Base-by-base conservation (phyloP, 2,113 vertebrate species). In the Cervus canadensis region DNA sequence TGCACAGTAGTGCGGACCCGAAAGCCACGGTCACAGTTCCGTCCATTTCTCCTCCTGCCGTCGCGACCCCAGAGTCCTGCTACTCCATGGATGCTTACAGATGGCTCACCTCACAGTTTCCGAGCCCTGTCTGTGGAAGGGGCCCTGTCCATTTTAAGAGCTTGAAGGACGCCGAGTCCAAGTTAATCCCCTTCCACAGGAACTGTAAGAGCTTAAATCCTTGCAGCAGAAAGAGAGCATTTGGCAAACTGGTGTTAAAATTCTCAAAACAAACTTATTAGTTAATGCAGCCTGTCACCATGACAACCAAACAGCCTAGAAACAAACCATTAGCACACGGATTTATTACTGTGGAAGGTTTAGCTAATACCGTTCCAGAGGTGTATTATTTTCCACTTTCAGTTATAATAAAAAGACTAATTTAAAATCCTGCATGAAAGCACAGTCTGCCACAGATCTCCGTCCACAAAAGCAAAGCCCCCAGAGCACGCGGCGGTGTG, bases 271-370 rank as follows among this genome's bases (percentile, higher is more conserved):
- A 98, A 98, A 98, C 97, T 89, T 96, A 92, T 97, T 87, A 97
- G 98, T 97, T 97, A 94, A 89, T 50, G 96, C 40, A 0, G 97
- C 79, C 97, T 40, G 86, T 98, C 86, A 19, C 98, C 96, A 98
- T 98, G 97, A 92, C 98, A 98, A 98, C 99, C 97, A 98, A 98
- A 97, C 97, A 98, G 97, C 95, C 90, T 87, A 62, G 89, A 98
- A 97, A 59, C 98, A 98, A 98, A 95, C 94, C 96, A 74, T 95
- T 78, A 95, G 97, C 91, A 60, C 97, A 74, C 88, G 81, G 97
- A 97, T 97, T 97, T 97, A 97, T 98, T 96, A 83, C 92, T 1
- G 40, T 33, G 97, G 59, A 93, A 94, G 48, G 95, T 43, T 96
- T 30, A 28, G 97, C 78, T 92, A 48, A 93, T 62, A 4, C 93